Evolutionary conservation across 2,888 invertebrate species (phyloP).

Genomic region (Petrophora chlorosata): DNA sequence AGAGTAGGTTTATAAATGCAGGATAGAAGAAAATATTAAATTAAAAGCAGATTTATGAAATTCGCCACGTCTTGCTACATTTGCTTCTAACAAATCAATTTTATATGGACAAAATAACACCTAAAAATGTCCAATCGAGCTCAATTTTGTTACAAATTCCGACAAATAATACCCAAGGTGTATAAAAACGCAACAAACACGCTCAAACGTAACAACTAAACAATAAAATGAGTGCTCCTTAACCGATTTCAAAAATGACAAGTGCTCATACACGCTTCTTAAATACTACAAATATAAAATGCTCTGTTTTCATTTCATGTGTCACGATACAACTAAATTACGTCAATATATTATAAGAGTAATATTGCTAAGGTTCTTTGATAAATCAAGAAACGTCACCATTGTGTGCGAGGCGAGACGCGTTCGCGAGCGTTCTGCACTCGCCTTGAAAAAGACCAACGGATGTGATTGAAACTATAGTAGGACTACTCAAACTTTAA

Average conservation of each 20-base stretch:
- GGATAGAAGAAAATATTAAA: background rate
- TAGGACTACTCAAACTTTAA: too few relatives aligned
- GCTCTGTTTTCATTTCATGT: conserved; percentile 20
- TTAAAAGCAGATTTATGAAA: too few relatives aligned
- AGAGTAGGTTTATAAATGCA: too few relatives aligned
- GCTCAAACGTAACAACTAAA: conserved; percentile 36
- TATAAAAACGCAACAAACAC: conserved; percentile 26
- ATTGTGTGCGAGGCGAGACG: too few relatives aligned
- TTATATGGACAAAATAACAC: background rate
- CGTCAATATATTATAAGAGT: conserved; percentile 22
- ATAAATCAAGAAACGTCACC: too few relatives aligned
- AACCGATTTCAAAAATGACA: conserved; percentile 23
- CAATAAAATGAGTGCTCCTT: conserved; percentile 33
- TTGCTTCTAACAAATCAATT: background rate
- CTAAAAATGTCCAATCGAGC: background rate
- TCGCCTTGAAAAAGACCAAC: too few relatives aligned
- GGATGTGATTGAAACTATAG: too few relatives aligned
- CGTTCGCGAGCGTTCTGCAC: too few relatives aligned
- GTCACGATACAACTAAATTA: conserved; percentile 33
- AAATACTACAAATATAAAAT: conserved; percentile 13
- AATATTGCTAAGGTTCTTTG: too few relatives aligned
- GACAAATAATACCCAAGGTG: too few relatives aligned
- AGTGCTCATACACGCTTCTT: conserved; percentile 23
- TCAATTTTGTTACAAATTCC: background rate
- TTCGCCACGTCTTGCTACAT: too few relatives aligned